A percentile compares a stretch with the other conserved stretches of the same genome.
These are phyloP conservation scores for Brachionus asplanchnoidis DNA, from an alignment of 1,140 invertebrate genomes.

Conservation along the genomic window DNA sequence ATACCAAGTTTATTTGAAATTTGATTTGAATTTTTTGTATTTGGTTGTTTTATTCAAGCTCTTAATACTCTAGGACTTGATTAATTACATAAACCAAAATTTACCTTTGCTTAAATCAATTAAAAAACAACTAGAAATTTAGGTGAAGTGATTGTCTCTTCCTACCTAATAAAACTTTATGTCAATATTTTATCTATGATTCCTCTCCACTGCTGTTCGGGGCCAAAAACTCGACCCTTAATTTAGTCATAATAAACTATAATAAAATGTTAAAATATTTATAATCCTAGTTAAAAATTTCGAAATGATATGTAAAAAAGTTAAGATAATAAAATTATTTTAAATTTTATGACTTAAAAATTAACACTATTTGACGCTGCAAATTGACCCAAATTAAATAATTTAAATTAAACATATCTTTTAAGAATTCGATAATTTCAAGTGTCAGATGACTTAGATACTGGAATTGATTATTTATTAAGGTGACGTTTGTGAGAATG, in stretches of 20 bases:
- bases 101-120: background rate
- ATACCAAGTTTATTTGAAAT: background rate
- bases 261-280: background rate
- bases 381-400: background rate
- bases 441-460: background rate
- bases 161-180: background rate
- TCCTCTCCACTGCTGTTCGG: background rate
- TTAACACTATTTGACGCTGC: background rate
- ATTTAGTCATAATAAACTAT: background rate
- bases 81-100: background rate
- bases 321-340: background rate
- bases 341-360: background rate
- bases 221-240: background rate
- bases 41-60: background rate
- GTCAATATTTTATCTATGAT: background rate
- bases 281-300: background rate
- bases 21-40: background rate
- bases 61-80: background rate
- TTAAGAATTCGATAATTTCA: background rate
- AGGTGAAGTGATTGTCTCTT: background rate
- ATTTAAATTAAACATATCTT: background rate
- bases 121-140: background rate
- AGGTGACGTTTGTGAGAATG: background rate
- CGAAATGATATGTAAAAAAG: background rate
- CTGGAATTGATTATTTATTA: background rate